These are phyloP conservation scores for Bedellia somnulentella DNA, from an alignment of 2,888 invertebrate species.

Conservation along the genomic window DNA sequence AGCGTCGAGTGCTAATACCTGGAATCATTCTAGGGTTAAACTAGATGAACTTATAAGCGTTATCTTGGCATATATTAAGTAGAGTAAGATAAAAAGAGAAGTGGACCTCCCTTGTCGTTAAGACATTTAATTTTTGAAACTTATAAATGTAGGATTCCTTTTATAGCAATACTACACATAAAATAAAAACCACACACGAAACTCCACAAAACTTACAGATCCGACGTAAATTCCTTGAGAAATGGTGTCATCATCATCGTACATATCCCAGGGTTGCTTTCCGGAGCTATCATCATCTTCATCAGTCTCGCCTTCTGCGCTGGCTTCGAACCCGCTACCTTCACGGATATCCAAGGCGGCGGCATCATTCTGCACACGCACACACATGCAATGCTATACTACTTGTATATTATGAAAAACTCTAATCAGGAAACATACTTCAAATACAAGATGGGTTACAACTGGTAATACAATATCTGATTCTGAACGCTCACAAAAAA, in stretches of 20 bases:
- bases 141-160: not conserved
- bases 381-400: no score
- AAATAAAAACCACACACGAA: not conserved
- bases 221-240: constrained; percentile 22
- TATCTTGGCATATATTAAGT: no score
- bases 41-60: no score
- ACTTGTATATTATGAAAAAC: no score
- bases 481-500: no score
- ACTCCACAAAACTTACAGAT: constrained; percentile 20
- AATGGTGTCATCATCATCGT: constrained; percentile 16
- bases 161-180: no score
- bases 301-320: constrained; percentile 24
- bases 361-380: constrained; percentile 10
- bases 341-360: no score
- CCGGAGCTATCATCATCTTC: constrained; percentile 22
- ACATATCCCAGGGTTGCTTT: constrained; percentile 19
- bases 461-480: no score
- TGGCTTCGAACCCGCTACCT: constrained; percentile 21
- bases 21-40: no score
- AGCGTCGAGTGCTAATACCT: constrained; percentile 79
- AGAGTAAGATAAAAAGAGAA: no score
- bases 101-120: not conserved
- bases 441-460: no score
- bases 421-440: no score
- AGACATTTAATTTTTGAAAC: not conserved